Evolutionary conservation across 2,797 vertebrate species (phyloP), one percentile per base, ranked within the genome.

Genomic region (Sitta carolinensis): DNA sequence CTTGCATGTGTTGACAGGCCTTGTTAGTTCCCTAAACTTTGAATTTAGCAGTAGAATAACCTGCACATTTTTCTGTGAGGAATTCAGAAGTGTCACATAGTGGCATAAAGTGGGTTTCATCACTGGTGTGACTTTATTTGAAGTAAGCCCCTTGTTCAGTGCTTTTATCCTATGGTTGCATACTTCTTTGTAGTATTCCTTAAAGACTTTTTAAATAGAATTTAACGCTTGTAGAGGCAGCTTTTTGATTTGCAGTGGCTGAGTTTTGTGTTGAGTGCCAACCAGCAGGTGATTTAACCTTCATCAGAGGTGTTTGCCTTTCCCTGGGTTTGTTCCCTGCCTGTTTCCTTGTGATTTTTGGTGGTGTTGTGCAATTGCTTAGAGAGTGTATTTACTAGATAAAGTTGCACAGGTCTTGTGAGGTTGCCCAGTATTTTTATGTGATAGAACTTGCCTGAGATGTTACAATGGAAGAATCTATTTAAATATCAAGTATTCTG

Each of bases 261-360:
- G 19, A 45, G 27, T 47, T 58, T 50, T 14, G 36, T 81, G 29
- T 36, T 45, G 54, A 34, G 32, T n/a, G 54, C 64, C 43, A 16
- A 10, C 10, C 45, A 81, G 51, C 32, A 17, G 38, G 21, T 43
- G 42, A 47, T 36, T 6, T 50, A 50, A 15, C 34, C 23, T 75
- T 62, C n/a, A 8, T 50, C 40, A 26, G 69, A 52, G 43, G 43
- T 47, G 45, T 95, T 95, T 84, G 95, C 84, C 72, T 96, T 93
- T 93, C 76, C 38, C 73, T 97, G 94, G 70, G 18, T 82, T 40
- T 10, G 16, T 34, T 84, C 61, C 59, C 72, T 95, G 96, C 94
- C 95, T 95, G 47, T 96, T 95, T 95, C 86, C 74, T 77, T 74
- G 52, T 82, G 36, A 51, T 36, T 86, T 64, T 74, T 68, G 72